Evolutionary conservation across 2,888 invertebrate species (phyloP), one percentile per base, ranked within the genome.

Genomic region (Tinea pellionella): DNA sequence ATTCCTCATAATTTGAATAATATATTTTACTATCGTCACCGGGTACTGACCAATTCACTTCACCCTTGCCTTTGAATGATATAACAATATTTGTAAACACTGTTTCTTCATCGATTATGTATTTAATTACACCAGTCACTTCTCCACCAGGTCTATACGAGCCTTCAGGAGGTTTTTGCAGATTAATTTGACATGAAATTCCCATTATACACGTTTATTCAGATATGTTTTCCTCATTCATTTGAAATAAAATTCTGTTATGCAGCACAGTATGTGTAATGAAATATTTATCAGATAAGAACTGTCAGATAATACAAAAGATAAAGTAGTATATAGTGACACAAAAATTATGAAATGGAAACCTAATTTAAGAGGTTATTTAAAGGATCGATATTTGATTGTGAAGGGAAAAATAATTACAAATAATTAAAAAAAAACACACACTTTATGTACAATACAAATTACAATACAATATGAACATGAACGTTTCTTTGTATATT

Each of bases 51-150:
- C 59, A 59, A 8, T 47, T 13, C 7, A 19, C 19, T 42, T 43
- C 9, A 6, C 59, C 59, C 11, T 47, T 47, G 1, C 59, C 59
- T 41, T 43, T 43, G 1, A 59, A 13, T 1, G 43, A 47, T 37
- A 59, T 13, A 12, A 47, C 59, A n/a, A 59, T 59, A 29, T 59
- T 43, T 11, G 8, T 24, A 15, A 37, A 59, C 12, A 42, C 30
- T 29, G 59, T 30, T n/a, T 43, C 47, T 43, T 59, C 30, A 43
- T 59, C 59, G 42, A 59, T 41, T 16, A 19, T n/a, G 12, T 59
- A 59, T 16, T 47, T 59, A 13, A 59, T 24, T 2, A 15, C 30
- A 15, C 59, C 59, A 15, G 19, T 47, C n/a, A 59, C 59, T 15
- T 24, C 13, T 8, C 9, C 47, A 29, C 47, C 47, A 15, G 59